Evolutionary conservation across 2,113 vertebrate genomes (phyloP), one percentile per base, ranked within the genome.

Genomic region (Coptodon bakossiorum): DNA sequence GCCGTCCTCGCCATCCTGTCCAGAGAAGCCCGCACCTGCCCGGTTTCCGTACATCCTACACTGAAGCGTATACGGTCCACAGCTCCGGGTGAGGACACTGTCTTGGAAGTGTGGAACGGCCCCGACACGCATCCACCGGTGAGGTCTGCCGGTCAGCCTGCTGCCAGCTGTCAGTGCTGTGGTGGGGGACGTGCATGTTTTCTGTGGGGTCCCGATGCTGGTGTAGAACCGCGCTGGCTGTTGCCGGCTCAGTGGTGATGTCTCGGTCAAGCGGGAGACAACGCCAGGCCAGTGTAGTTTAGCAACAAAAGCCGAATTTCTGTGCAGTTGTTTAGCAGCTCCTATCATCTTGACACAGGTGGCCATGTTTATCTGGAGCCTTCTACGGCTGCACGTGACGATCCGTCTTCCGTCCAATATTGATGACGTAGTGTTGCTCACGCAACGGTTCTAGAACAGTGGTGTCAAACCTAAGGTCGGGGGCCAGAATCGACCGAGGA

Each of bases 1-100:
- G 50, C 96, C 94, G 4, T 97, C 96, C 8, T 94, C 94, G 0
- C 95, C 91, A 78, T 97, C 96, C 14, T 96, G 95, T 3, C 95
- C 95, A 1, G 96, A 93, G 31, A 96, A 96, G 24, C 90, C 94
- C 0, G 93, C 85, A 1, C 83, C 91, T 80, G 94, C 92, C 81
- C 95, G 83, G 89, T 94, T 96, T 3, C 96, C 95, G 59, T 92
- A 91, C 22, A 93, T 87, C 56, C 96, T 87, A 9, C 50, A 52
- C 38, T 91, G 95, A 2, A 86, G 19, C 22, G 19, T 19, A 36
- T 10, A 10, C 7, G 24, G 29, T 2, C 40, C 34, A 6, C 59
- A 56, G 6, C 14, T 45, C 6, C 73, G 24, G 3, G 83, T 36
- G 13, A 54, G 12, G 68, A 78, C 9, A 7, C 27, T 56, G 14